A percentile compares a stretch with the other conserved stretches of the same genome.
Conservation (phyloP, 2,113 vertebrate genomes). For the Dromas ardeola region DNA sequence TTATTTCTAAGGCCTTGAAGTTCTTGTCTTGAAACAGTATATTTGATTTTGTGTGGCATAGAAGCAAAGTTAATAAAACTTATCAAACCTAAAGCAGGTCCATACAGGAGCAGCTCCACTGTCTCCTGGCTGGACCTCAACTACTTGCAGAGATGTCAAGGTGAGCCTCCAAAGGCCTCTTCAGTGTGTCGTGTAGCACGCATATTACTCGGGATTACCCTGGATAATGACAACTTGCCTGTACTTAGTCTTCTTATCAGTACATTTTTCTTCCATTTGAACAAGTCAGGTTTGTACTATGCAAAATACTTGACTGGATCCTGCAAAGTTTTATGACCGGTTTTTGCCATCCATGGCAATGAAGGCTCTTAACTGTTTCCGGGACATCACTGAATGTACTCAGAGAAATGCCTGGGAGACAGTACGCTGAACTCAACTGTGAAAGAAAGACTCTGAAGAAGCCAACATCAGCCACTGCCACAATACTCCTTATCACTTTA, state of each 20-base stretch:
- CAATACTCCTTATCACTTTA: accelerated
- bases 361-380: neutral
- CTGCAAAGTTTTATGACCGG: neutral
- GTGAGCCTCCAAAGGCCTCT: neutral
- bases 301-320: accelerated
- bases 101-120: neutral
- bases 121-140: neutral
- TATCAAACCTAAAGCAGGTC: neutral
- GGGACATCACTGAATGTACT: accelerated
- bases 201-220: neutral
- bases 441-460: neutral
- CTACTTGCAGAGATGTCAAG: neutral
- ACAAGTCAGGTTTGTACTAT: neutral
- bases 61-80: neutral
- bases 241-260: neutral
- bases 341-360: neutral
- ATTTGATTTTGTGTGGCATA: neutral
- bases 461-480: accelerated
- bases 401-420: neutral
- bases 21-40: neutral
- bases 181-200: neutral
- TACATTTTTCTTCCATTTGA: neutral
- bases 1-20: neutral
- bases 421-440: accelerated
- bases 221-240: neutral